These are phyloP conservation scores for Sebastes kiyomatsui DNA, from an alignment of 2,797 vertebrate genomes.

Conservation along the genomic window DNA sequence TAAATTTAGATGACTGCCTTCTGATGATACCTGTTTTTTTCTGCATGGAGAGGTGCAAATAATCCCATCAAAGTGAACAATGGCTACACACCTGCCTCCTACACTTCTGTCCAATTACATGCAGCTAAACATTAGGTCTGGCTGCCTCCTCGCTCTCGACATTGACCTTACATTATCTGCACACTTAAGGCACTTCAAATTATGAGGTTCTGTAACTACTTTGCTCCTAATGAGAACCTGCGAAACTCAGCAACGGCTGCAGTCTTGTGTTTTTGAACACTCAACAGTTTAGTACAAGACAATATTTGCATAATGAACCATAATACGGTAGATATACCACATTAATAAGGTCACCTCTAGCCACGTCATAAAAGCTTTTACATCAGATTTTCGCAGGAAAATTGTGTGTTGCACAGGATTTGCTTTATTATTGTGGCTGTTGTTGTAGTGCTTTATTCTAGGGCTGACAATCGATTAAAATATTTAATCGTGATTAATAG, in stretches of 20 bases:
- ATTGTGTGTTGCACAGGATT: neutral
- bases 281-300: neutral
- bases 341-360: neutral
- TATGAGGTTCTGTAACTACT: constrained; percentile 52
- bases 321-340: neutral
- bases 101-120: constrained; percentile 77
- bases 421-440: neutral
- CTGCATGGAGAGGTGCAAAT: constrained; percentile 83
- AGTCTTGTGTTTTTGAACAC: constrained; percentile 1
- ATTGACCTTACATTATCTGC: constrained; percentile 57
- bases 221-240: constrained; percentile 21
- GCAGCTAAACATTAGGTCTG: constrained; percentile 69
- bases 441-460: neutral
- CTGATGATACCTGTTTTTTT: constrained; percentile 83
- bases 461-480: too few relatives aligned
- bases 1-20: constrained; percentile 79
- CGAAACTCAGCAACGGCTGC: constrained; percentile 1
- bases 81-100: constrained; percentile 81
- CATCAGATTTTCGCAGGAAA: neutral
- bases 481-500: too few relatives aligned
- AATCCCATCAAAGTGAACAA: constrained; percentile 87
- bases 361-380: neutral
- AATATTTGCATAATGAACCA: neutral
- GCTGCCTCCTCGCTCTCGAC: constrained; percentile 24
- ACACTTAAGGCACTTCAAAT: constrained; percentile 40